Evolutionary conservation across 2,888 invertebrate species (phyloP), one percentile per base, ranked within the genome.

Genomic region (Sphaeridia pumilis): DNA sequence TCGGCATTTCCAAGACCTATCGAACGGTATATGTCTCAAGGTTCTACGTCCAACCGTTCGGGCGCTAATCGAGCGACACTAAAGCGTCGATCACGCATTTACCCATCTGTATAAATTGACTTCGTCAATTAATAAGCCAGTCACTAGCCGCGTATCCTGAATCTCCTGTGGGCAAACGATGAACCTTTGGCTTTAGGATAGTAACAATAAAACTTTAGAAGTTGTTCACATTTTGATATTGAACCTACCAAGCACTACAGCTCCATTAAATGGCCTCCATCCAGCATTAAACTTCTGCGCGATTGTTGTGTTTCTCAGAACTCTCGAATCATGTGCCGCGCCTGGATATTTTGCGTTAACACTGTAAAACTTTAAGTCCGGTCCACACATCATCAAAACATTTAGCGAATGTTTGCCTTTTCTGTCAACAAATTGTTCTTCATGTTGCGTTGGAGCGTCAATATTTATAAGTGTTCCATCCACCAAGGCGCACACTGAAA

Each of bases 321-420:
- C 55, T 26, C 57, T 20, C 2, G 55, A 22, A 28, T 57, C 57
- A 35, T 54, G 54, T 2, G 53, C 52, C 2, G 46, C 41, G 1
- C 57, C 54, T 12, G 57, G 57, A 47, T 44, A 55, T 2, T 38
- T 28, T n/a, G 45, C 17, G 12, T 46, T 49, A 4, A 52, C 52
- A 28, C 22, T 21, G 38, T 52, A 55, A 28, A 57, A 55, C 3
- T 17, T 3, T 10, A 21, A 49, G 31, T 54, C 52, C 5, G 52
- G 55, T 2, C 58, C 58, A 27, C 53, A 55, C 2, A 58, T 48
- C 21, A 58, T 27, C 36, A 53, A 45, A 1, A 24, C 49, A 22
- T 58, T 58, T 2, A 55, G 21, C 12, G 50, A 53, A 31, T 58
- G 58, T 7, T 49, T 53, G 1, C 58, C 58, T 21, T 58, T 43